A percentile compares a stretch with the other conserved stretches of the same genome.
phyloP scores from a whole-genome alignment of 2,113 vertebrate species.

The Phasianus colchicus region DNA sequence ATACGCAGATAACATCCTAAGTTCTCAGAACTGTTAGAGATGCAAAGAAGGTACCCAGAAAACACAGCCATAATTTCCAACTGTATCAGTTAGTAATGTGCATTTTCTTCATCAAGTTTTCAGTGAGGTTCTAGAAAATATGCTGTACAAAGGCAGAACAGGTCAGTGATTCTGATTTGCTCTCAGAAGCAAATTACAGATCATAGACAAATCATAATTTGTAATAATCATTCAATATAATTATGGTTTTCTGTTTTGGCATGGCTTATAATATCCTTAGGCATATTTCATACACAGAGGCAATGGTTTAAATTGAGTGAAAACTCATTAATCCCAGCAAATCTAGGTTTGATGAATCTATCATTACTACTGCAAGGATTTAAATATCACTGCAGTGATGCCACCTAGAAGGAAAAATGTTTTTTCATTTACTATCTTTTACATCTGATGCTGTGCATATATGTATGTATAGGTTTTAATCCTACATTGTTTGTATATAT shows the following conservation, averaged over 20 bases:
- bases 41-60: background rate
- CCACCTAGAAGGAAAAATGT: background rate
- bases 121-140: background rate
- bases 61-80: background rate
- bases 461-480: background rate
- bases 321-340: background rate
- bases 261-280: background rate
- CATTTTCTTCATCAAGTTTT: background rate
- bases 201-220: background rate
- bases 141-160: background rate
- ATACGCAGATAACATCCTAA: background rate
- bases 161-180: background rate
- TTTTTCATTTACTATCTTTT: background rate
- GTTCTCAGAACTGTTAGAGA: background rate
- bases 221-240: background rate
- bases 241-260: background rate
- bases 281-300: background rate
- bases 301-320: conserved; percentile 12
- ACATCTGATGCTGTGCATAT: background rate
- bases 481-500: background rate
- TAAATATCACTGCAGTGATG: background rate
- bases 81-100: background rate
- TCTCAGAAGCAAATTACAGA: background rate
- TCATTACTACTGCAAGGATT: background rate
- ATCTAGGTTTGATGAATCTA: background rate